Evolutionary conservation across 2,797 vertebrate species (phyloP).

Genomic region (Tympanoctomys barrerae): DNA sequence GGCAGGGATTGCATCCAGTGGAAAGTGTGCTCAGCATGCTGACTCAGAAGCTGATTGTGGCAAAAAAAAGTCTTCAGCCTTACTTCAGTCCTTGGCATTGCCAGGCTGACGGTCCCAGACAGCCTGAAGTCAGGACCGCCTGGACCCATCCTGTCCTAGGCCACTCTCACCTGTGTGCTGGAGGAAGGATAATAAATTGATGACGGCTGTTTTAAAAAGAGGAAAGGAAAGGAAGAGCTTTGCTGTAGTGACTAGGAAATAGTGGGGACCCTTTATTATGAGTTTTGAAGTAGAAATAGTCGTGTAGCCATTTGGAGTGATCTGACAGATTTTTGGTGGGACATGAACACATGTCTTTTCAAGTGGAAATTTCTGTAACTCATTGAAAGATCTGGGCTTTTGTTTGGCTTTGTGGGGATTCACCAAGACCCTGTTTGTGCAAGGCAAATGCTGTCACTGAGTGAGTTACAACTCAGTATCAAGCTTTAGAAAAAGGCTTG

Average conservation of each 20-base stretch:
- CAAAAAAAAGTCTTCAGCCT: neutral
- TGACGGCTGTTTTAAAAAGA: neutral
- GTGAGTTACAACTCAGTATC: neutral
- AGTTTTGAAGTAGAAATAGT: neutral
- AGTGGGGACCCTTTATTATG: neutral
- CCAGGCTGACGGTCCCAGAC: neutral
- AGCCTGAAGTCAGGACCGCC: neutral
- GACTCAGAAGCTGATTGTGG: neutral
- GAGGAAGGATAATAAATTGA: neutral
- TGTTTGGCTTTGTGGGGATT: neutral
- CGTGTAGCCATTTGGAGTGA: neutral
- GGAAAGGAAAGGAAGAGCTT: neutral
- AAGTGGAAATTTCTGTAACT: slow-evolving; percentile 2
- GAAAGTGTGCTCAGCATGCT: neutral
- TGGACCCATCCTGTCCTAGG: neutral
- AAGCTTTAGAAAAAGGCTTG: neutral
- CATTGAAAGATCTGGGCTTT: neutral
- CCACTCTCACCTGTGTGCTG: neutral
- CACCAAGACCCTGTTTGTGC: neutral
- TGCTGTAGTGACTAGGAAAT: neutral
- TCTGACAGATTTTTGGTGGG: neutral
- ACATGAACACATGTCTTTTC: neutral
- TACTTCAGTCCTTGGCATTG: too few relatives aligned
- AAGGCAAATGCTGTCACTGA: neutral
- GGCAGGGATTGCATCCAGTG: neutral